Evolutionary conservation across 2,797 vertebrate species (phyloP), one percentile per base, ranked within the genome.

Genomic region (Cephalopachus bancanus): DNA sequence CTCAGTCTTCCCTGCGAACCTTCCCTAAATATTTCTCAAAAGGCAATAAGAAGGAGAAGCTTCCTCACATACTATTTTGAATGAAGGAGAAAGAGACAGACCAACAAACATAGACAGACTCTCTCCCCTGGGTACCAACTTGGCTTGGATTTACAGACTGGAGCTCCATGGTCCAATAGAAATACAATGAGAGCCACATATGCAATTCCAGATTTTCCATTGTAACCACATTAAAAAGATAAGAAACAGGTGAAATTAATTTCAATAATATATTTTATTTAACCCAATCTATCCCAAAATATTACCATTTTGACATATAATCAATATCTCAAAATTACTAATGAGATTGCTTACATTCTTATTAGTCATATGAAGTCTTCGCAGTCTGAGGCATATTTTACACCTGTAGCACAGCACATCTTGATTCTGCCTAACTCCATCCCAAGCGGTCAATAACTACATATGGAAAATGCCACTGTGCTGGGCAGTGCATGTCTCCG

Each of bases 241-340:
- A 69, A 59, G 49, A 96, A 96, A 64, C 24, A 83, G 16, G 12
- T 65, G 12, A 84, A 74, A 81, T 83, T 10, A 28, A 83, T 78
- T 84, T 74, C 44, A 44, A 44, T 94, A 89, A 93, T 83, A 62
- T 30, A 86, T 92, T 96, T 96, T 96, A 97, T 95, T 96, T 96
- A 87, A 51, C 10, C 53, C 55, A 84, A 30, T 28, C 83, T 76
- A 71, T 74, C 53, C 53, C 33, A 59, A 92, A 93, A 86, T 81
- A 37, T 57, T 72, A 57, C 33, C 37, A 89, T 89, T 87, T 80
- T 44, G 71, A 75, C 44, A 44, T 44, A 22, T 26, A 28, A 79
- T 59, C 9, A 33, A 19, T 83, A 89, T 86, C 79, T 83, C 83
- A 24, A 88, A 92, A 92, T 80, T 72, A 64, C 24, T 59, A 44